A percentile compares a stretch with the other conserved stretches of the same genome.
These are phyloP conservation scores for Diglossa brunneiventris DNA, from an alignment of 2,113 vertebrate genomes.

Conservation along the genomic window DNA sequence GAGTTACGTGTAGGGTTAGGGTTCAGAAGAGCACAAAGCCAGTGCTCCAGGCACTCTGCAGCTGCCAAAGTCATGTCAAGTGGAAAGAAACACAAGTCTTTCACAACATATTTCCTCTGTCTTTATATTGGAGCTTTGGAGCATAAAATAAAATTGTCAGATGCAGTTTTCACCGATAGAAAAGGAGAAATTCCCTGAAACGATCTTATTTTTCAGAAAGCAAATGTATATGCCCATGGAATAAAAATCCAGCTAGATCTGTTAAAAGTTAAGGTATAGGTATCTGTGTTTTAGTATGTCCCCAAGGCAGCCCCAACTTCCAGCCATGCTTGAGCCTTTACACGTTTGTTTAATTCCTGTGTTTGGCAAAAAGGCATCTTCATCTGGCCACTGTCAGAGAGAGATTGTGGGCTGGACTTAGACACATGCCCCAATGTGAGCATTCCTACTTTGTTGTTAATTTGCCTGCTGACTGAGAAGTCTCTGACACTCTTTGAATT, in stretches of 20 bases:
- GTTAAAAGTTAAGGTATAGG: background rate
- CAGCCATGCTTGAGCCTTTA: background rate
- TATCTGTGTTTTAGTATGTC: background rate
- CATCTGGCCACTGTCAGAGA: background rate
- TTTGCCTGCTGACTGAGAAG: background rate
- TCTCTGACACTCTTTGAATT: background rate
- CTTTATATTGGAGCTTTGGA: background rate
- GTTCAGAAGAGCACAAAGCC: background rate
- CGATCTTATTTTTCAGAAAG: background rate
- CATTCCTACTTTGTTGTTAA: background rate
- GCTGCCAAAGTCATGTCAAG: too few relatives aligned
- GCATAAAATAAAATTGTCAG: background rate
- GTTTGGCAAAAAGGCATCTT: background rate
- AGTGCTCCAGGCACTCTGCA: background rate
- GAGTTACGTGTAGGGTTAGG: background rate
- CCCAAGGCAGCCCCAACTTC: background rate
- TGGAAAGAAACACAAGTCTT: too few relatives aligned
- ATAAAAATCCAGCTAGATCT: background rate
- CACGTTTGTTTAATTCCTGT: background rate
- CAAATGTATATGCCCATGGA: background rate
- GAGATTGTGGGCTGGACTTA: background rate
- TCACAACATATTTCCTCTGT: background rate
- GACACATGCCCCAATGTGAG: background rate
- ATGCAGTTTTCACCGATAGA: background rate
- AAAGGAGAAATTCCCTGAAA: background rate